Conservation (phyloP, 2,113 vertebrate species). For the Mugil cephalus region DNA sequence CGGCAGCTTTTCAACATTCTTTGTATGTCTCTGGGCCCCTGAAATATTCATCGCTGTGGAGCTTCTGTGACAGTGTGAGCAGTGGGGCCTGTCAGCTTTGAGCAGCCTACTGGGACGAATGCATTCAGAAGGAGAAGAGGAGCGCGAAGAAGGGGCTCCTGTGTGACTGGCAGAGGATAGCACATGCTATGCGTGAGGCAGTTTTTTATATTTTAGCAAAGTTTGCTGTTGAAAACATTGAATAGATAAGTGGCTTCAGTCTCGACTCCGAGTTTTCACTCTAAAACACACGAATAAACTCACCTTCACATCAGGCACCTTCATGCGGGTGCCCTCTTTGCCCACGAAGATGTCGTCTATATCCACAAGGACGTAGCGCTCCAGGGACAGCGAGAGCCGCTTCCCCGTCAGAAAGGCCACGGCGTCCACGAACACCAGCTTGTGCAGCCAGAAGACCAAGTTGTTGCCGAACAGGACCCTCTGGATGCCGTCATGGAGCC, state of each 20-base stretch:
- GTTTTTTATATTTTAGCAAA: slow-evolving; percentile 41
- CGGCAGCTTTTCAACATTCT: slow-evolving; percentile 76
- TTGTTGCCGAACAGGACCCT: slow-evolving; percentile 97
- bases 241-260: slow-evolving; percentile 5
- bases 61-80: slow-evolving; percentile 74
- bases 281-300: slow-evolving; percentile 32
- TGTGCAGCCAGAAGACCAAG: slow-evolving; percentile 97
- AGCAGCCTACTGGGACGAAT: slow-evolving; percentile 74
- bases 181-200: slow-evolving; percentile 45
- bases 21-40: slow-evolving; percentile 71
- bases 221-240: slow-evolving; percentile 37
- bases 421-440: slow-evolving; percentile 94
- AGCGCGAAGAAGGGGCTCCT: slow-evolving; percentile 66
- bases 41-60: slow-evolving; percentile 80
- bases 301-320: slow-evolving; percentile 97
- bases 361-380: slow-evolving; percentile 96
- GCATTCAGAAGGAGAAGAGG: slow-evolving; percentile 67
- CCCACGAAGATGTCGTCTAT: slow-evolving; percentile 98
- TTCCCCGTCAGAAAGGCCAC: slow-evolving; percentile 96
- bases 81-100: slow-evolving; percentile 77
- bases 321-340: slow-evolving; percentile 98
- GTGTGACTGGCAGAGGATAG: slow-evolving; percentile 64
- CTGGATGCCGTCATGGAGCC: slow-evolving; percentile 96
- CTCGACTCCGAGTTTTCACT: neutral
- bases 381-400: slow-evolving; percentile 92